Evolutionary conservation across 2,797 vertebrate genomes (phyloP), one percentile per base, ranked within the genome.

Genomic region (Erpetoichthys calabaricus): DNA sequence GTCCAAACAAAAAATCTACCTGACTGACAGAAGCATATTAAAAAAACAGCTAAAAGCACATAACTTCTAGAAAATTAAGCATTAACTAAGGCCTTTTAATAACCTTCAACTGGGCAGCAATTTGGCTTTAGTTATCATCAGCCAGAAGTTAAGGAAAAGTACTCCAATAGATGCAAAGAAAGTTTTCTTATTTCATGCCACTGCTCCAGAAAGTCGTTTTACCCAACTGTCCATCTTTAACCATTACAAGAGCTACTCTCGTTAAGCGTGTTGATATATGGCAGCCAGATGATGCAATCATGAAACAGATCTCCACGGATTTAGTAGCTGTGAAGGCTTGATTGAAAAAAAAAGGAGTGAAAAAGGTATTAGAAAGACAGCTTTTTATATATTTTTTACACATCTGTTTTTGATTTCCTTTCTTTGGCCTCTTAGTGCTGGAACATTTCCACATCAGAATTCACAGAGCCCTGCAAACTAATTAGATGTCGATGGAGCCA

Each of bases 361-460:
- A 59, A 41, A 59, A 59, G 25, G 9, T 44, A 51, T 53, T 52
- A 54, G 5, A 2, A 25, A 54, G 10, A 59, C 58, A 59, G 45
- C 49, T 59, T 47, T 53, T 47, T 60, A 64, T 59, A 53, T 59
- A 57, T 41, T 73, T 71, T 70, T 3, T 4, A 60, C 57, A 80
- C 87, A 91, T 88, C 72, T 92, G 89, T 69, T 87, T 86, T 73
- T 85, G 76, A 90, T 92, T 90, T 89, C 77, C 83, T 68, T 71
- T 62, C 66, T 71, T 42, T 52, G 77, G 75, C 72, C 78, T 81
- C 75, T 77, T 73, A 65, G 74, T 73, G 60, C 75, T 76, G 77
- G 76, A 80, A 77, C 67, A 55, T 77, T 80, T 88, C 81, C 83
- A 86, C 78, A 71, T 73, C 72, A 80, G 73, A 79, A 70, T 75